Conservation (phyloP, 2,113 vertebrate genomes). For the Plecotus auritus region DNA sequence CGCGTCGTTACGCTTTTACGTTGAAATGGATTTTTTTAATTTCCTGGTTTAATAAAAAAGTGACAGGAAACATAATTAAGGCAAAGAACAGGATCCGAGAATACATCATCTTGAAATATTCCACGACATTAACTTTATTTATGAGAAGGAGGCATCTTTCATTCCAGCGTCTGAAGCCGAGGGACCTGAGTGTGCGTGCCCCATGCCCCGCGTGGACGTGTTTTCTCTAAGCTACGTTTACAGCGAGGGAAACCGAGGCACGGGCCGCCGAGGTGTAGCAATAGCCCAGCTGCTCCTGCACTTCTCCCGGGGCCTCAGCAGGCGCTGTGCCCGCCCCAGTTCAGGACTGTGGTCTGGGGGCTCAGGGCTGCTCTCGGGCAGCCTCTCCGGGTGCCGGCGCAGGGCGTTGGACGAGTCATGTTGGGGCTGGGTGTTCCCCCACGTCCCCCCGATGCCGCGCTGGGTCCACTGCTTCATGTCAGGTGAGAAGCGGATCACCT, state of each 20-base stretch:
- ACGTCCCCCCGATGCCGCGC: no score
- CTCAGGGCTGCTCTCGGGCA: accelerated
- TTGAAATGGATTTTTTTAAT: conserved; percentile 72
- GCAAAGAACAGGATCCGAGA: conserved; percentile 69
- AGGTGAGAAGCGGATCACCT: background rate
- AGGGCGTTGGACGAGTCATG: no score
- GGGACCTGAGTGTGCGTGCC: background rate
- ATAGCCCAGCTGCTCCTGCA: background rate
- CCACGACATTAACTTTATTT: conserved; percentile 27
- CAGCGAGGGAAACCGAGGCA: background rate
- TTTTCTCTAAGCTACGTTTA: background rate
- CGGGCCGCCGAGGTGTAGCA: background rate
- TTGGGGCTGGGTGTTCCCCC: background rate
- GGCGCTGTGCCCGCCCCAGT: accelerated
- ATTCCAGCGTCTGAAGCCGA: background rate
- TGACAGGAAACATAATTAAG: conserved; percentile 78
- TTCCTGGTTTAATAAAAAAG: conserved; percentile 68
- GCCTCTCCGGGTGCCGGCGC: background rate
- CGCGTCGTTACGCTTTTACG: conserved; percentile 70
- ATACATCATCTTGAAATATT: conserved; percentile 58
- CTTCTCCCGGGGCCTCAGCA: accelerated
- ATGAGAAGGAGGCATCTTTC: background rate
- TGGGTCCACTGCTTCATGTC: background rate
- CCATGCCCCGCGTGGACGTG: background rate
- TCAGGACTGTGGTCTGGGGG: background rate